Conservation (phyloP, 2,888 invertebrate species). For the Melinopterus prodromus region DNA sequence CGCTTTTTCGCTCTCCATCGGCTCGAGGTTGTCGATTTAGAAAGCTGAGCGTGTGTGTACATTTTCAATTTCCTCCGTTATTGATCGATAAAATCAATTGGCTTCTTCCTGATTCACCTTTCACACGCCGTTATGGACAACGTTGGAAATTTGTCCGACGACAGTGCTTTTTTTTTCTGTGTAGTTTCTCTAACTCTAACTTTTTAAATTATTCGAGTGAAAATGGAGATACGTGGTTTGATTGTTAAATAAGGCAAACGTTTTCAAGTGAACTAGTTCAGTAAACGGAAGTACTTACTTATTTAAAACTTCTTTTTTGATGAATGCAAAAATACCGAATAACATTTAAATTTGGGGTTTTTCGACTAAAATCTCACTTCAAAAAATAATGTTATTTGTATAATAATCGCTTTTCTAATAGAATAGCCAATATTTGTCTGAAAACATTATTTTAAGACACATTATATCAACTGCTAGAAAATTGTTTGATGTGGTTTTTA, state of each 20-base stretch:
- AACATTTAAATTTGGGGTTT: too few species aligned
- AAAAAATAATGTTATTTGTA: too few species aligned
- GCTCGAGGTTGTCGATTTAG: neutral
- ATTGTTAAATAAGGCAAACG: neutral
- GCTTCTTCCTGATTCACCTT: neutral
- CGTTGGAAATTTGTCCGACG: neutral
- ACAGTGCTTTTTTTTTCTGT: neutral
- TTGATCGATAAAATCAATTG: constrained; percentile 4
- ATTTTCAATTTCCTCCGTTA: neutral
- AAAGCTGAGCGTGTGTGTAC: neutral
- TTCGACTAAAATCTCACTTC: too few species aligned
- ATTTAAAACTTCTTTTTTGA: too few species aligned
- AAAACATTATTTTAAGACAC: too few species aligned
- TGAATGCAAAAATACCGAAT: too few species aligned
- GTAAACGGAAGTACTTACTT: too few species aligned
- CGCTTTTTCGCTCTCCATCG: neutral
- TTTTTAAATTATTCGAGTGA: neutral
- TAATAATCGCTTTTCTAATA: too few species aligned
- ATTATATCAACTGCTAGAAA: too few species aligned
- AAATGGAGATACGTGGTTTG: neutral
- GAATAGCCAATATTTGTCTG: too few species aligned
- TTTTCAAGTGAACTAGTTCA: too few species aligned
- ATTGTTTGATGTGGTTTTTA: too few species aligned
- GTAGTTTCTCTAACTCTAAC: neutral
- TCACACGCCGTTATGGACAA: constrained; percentile 4